These are phyloP conservation scores for Drosophila kambysellisi DNA, from an alignment of 2,888 invertebrate genomes.

Conservation along the genomic window DNA sequence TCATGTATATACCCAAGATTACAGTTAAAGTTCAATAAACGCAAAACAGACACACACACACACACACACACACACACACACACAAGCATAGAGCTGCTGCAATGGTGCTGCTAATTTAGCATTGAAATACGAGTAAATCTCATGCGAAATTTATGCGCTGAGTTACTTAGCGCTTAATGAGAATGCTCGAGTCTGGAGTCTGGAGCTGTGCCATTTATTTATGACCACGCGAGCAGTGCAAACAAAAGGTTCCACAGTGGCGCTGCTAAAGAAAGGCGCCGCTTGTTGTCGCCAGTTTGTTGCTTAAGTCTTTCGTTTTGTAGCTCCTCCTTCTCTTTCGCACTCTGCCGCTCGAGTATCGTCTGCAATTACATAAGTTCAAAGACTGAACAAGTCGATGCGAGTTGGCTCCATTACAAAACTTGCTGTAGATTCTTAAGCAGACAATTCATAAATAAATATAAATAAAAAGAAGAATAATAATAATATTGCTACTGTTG, in stretches of 20 bases:
- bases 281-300: constrained; percentile 39
- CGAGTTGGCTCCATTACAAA: constrained; percentile 62
- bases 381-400: constrained; percentile 44
- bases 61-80: constrained; percentile 7
- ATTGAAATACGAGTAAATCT: constrained; percentile 62
- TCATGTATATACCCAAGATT: constrained; percentile 38
- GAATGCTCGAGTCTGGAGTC: constrained; percentile 4
- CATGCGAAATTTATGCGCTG: constrained; percentile 49
- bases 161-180: constrained; percentile 48
- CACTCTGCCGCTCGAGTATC: constrained; percentile 10
- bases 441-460: constrained; percentile 52
- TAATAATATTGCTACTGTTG: constrained; percentile 60
- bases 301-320: constrained; percentile 49
- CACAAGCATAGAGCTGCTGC: constrained; percentile 2
- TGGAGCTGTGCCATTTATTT: constrained; percentile 53
- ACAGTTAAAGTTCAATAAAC: constrained; percentile 76
- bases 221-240: constrained; percentile 57
- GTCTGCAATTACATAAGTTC: constrained; percentile 74
- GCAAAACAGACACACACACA: constrained; percentile 41
- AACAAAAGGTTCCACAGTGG: constrained; percentile 48
- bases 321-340: not conserved
- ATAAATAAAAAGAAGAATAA: constrained; percentile 50
- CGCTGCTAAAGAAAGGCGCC: constrained; percentile 31
- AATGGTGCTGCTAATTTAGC: constrained; percentile 42
- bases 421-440: constrained; percentile 46